A percentile compares a stretch with the other conserved stretches of the same genome.
phyloP scores from a whole-genome alignment of 2,797 vertebrate species.

The Channa striata region DNA sequence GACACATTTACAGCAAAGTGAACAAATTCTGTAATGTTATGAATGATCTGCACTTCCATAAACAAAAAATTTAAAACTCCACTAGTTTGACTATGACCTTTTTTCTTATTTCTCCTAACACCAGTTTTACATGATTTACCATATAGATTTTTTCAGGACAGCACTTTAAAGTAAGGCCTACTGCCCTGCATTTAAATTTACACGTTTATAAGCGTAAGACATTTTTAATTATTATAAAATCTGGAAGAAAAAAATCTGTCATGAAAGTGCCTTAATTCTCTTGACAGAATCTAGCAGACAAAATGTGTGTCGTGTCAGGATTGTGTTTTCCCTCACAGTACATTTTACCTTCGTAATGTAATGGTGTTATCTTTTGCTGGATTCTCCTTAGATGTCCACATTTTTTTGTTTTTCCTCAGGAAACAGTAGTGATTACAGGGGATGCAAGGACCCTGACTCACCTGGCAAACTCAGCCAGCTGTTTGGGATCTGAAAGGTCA shows the following conservation, averaged over 20 bases:
- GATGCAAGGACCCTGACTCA: slow-evolving; percentile 70
- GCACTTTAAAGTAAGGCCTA: too few relatives aligned
- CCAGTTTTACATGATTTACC: too few relatives aligned
- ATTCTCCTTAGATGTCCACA: neutral
- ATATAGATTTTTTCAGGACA: too few relatives aligned
- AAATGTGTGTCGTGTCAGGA: too few relatives aligned
- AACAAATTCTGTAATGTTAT: neutral
- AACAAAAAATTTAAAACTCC: neutral
- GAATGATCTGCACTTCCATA: too few relatives aligned
- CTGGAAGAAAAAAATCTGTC: too few relatives aligned
- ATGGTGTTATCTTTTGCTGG: neutral
- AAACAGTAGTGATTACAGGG: slow-evolving; percentile 10
- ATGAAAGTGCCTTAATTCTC: neutral
- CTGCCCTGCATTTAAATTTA: too few relatives aligned
- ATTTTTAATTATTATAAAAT: too few relatives aligned
- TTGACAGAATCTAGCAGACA: neutral
- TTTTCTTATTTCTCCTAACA: too few relatives aligned
- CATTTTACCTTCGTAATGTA: neutral
- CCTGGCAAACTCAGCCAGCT: slow-evolving; percentile 98
- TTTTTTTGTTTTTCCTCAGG: neutral
- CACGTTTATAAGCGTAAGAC: too few relatives aligned
- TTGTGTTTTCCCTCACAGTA: too few relatives aligned
- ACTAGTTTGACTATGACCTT: too few relatives aligned
- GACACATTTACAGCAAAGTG: neutral
- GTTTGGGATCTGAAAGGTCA: slow-evolving; percentile 98